Evolutionary conservation across 1,140 invertebrate species (phyloP), one percentile per base, ranked within the genome.

Genomic region (Zaprionus taronus): DNA sequence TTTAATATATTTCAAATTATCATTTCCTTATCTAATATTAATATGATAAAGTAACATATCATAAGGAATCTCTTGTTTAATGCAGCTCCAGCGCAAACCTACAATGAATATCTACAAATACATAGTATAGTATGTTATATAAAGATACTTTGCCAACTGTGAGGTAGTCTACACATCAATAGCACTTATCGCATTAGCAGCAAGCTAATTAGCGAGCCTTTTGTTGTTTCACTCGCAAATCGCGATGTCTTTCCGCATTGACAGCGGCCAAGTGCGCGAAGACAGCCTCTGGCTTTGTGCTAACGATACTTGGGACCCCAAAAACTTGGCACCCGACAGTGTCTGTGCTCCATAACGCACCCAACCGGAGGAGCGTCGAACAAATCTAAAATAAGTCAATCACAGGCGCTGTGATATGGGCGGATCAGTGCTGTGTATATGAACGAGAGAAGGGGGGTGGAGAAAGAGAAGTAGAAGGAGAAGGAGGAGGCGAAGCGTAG

Each of bases 241-340:
- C 77, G 75, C 80, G 72, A 75, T 81, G 79, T 90, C 84, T 84
- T 57, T 84, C 81, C 84, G 70, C 74, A 71, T 81, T 89, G 84
- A 87, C 84, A 87, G 77, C 79, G 69, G 55, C 57, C 71, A 81
- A 85, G 69, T 83, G 81, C 64, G 49, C 63, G 60, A 63, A 70
- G 66, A 86, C 81, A 73, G 60, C 49, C 44, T 83, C 76, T 61
- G 57, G 47, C 66, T 80, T 81, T 87, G 84, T 87, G 84, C 66
- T 89, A 87, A 87, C 84, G 84, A 87, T 87, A 86, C 66, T 47
- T 44, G 7, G 49, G 31, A 22, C 53, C 38, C 12, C 28, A 31
- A 65, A 76, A 65, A 65, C 84, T 89, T 87, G 84, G 84, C 84
- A 89, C 62, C 60, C 78, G 53, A 11, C 36, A 11, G 4, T 9